Evolutionary conservation across 2,888 invertebrate genomes (phyloP).

Genomic region (Acronicta leporina): DNA sequence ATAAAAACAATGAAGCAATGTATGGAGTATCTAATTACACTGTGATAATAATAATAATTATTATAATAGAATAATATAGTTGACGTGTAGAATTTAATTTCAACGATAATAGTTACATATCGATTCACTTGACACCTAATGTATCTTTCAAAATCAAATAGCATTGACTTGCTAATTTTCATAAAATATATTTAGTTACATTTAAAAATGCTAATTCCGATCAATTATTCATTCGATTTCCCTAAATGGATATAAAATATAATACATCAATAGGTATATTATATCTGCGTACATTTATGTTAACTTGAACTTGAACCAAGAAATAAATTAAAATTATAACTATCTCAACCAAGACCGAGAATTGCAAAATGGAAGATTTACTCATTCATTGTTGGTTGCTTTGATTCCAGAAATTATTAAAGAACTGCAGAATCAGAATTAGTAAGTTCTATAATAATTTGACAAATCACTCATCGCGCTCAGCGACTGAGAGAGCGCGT

Average conservation of each 20-base stretch:
- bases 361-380: no score
- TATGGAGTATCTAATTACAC: conserved; percentile 17
- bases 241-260: neutral
- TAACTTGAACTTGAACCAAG: no score
- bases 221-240: neutral
- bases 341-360: no score
- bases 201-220: neutral
- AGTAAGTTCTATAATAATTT: no score
- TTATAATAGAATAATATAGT: neutral
- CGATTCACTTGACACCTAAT: neutral
- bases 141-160: conserved; percentile 1
- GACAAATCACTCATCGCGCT: no score
- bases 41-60: conserved; percentile 5
- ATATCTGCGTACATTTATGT: no score
- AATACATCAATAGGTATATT: neutral
- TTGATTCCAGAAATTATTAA: no score
- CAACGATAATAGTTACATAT: neutral
- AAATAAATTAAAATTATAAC: no score
- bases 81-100: conserved; percentile 7
- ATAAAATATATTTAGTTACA: neutral
- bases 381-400: no score
- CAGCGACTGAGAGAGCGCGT: no score
- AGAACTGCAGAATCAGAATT: no score
- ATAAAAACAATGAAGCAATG: conserved; percentile 6
- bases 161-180: neutral